Conservation (phyloP, 2,888 invertebrate species). For the Drepana falcataria region DNA sequence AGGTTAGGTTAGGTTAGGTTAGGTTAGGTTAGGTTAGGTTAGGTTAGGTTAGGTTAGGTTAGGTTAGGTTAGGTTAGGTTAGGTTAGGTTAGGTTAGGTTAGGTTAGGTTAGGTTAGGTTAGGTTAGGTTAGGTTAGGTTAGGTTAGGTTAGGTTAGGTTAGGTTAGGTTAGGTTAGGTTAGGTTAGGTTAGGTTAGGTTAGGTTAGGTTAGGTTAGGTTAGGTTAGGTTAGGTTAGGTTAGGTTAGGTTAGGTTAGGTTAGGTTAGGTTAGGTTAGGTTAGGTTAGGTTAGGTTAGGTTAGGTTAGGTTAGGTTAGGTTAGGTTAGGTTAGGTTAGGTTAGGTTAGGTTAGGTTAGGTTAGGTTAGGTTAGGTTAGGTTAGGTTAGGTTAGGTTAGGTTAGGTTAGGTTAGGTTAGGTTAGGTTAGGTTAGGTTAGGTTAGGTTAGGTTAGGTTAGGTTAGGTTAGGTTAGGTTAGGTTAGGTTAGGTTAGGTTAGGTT, state of each 20-base stretch:
- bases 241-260: slow-evolving; percentile 13
- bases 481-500: slow-evolving; percentile 12
- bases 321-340: slow-evolving; percentile 14
- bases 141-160: slow-evolving; percentile 15
- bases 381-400: slow-evolving; percentile 11
- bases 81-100: slow-evolving; percentile 17
- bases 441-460: slow-evolving; percentile 10
- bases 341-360: slow-evolving; percentile 11
- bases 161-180: slow-evolving; percentile 13
- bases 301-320: slow-evolving; percentile 14
- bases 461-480: slow-evolving; percentile 10
- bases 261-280: slow-evolving; percentile 12
- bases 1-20: slow-evolving; percentile 16
- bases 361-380: slow-evolving; percentile 11
- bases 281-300: slow-evolving; percentile 14
- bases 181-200: slow-evolving; percentile 14
- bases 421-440: slow-evolving; percentile 9
- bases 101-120: slow-evolving; percentile 16
- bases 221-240: slow-evolving; percentile 17
- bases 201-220: slow-evolving; percentile 17
- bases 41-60: slow-evolving; percentile 14
- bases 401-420: slow-evolving; percentile 11
- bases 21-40: slow-evolving; percentile 16
- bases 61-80: slow-evolving; percentile 16
- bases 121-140: slow-evolving; percentile 16